These are phyloP conservation scores for Pachyramphus minor DNA, from an alignment of 2,113 vertebrate species.

Conservation along the genomic window DNA sequence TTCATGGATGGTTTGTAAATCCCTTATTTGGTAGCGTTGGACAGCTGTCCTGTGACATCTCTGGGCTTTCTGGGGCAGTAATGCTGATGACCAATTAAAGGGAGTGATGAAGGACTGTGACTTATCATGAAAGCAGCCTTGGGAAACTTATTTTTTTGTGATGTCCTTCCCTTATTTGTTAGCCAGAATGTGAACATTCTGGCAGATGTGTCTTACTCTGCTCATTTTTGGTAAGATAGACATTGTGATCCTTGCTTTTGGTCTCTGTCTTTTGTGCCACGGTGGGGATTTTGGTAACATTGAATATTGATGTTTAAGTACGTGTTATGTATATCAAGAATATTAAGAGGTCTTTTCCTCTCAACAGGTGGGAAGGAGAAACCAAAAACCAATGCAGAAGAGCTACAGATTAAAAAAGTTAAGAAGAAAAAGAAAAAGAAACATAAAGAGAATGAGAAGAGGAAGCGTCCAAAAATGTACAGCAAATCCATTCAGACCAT, in stretches of 20 bases:
- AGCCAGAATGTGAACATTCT: background rate
- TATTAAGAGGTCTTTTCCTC: constrained; percentile 4
- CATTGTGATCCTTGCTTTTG: background rate
- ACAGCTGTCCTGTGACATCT: background rate
- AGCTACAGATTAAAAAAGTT: constrained; percentile 95
- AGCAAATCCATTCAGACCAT: constrained; percentile 94
- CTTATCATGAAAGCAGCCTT: background rate
- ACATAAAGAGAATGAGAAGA: constrained; percentile 95
- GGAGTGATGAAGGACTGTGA: background rate
- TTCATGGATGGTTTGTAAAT: background rate
- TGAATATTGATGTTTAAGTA: background rate
- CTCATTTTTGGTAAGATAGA: background rate
- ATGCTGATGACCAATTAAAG: background rate
- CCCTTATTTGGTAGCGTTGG: background rate
- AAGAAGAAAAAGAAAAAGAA: constrained; percentile 99
- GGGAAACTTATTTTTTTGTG: background rate
- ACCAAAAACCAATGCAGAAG: constrained; percentile 84
- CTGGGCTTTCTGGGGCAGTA: background rate
- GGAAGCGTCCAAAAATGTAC: constrained; percentile 94
- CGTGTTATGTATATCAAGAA: background rate
- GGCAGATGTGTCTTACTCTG: background rate
- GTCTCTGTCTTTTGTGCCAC: background rate
- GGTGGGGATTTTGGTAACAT: background rate
- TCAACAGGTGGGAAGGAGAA: constrained; percentile 88
- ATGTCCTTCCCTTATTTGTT: background rate